phyloP scores from a whole-genome alignment of 2,797 vertebrate species.

The Ctenopoma multispine region DNA sequence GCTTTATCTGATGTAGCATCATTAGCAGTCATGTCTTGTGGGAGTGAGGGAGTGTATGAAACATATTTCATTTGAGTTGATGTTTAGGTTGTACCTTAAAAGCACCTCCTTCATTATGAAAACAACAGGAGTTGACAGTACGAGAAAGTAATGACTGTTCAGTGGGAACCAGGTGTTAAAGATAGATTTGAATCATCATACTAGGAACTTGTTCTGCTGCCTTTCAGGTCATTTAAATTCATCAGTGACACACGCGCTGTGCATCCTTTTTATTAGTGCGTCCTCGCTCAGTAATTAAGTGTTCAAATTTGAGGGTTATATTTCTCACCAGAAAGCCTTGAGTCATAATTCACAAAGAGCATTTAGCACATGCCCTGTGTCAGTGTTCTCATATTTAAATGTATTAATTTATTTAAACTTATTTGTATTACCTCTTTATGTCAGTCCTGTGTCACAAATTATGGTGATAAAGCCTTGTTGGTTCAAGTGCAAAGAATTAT shows the following conservation, averaged over 20 bases:
- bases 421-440: constrained; percentile 11
- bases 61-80: constrained; percentile 25
- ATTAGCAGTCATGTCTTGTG: constrained; percentile 18
- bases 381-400: constrained; percentile 15
- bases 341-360: constrained; percentile 5
- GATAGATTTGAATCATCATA: constrained; percentile 32
- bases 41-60: background rate
- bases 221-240: constrained; percentile 42
- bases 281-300: constrained; percentile 24
- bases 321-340: constrained; percentile 21
- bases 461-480: background rate
- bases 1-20: constrained; percentile 48
- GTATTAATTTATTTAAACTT: constrained; percentile 14
- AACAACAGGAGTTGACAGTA: constrained; percentile 23
- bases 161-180: constrained; percentile 35
- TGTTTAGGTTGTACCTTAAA: constrained; percentile 30
- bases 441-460: background rate
- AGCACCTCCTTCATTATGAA: constrained; percentile 12
- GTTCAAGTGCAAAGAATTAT: background rate
- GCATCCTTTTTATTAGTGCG: constrained; percentile 40
- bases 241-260: constrained; percentile 10
- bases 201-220: constrained; percentile 28
- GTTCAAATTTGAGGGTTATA: constrained; percentile 21
- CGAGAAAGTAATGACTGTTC: constrained; percentile 19
- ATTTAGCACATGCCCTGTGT: constrained; percentile 7